Percentiles rank a stretch among this genome's conserved stretches.
phyloP scores from a whole-genome alignment of 2,113 vertebrate species.

The Petaurus breviceps region DNA sequence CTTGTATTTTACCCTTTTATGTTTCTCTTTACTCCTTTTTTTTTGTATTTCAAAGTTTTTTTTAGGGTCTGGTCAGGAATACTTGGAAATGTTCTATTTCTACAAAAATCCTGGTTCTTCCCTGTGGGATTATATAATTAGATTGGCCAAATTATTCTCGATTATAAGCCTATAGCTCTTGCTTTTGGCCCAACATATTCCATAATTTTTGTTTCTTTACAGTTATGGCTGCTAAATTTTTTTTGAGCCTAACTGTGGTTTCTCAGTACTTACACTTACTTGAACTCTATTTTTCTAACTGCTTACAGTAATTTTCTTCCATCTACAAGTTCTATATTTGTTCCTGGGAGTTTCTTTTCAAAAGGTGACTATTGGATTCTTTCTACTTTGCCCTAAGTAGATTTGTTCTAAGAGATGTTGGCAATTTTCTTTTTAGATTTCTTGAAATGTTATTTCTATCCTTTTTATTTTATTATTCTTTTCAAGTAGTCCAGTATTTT shows the following conservation, averaged over 20 bases:
- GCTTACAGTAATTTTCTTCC: background rate
- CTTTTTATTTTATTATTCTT: background rate
- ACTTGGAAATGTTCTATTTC: background rate
- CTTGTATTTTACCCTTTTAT: background rate
- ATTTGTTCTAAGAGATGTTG: background rate
- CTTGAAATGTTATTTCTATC: background rate
- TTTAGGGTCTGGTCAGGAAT: background rate
- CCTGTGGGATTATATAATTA: no score
- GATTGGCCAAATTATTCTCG: no score
- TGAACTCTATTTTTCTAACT: background rate
- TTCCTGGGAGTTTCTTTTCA: background rate
- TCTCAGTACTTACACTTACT: background rate
- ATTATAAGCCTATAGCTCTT: background rate
- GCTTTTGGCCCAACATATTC: background rate
- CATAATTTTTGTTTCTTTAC: background rate
- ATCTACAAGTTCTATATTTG: background rate
- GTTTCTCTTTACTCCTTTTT: background rate
- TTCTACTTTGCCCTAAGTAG: background rate
- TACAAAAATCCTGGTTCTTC: background rate
- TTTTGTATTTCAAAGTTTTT: background rate
- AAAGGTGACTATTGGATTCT: background rate
- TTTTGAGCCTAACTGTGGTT: background rate
- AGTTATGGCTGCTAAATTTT: background rate
- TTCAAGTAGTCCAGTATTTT: background rate
- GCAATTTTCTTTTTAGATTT: background rate